phyloP scores from a whole-genome alignment of 2,113 vertebrate genomes.

The Carassius auratus region DNA sequence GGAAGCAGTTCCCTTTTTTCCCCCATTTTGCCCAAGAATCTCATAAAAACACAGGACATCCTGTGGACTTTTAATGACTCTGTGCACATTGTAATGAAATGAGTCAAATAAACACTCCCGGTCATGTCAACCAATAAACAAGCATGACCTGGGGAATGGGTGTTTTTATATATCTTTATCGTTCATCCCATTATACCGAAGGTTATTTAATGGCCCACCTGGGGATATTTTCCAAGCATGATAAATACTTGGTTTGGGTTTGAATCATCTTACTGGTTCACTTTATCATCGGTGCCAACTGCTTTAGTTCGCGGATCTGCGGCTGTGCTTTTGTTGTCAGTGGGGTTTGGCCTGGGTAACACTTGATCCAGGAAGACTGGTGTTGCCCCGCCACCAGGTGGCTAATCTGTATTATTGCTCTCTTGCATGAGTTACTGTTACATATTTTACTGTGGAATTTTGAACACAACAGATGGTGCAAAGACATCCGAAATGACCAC shows the following conservation, averaged over 20 bases:
- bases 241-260: conserved; percentile 3
- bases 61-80: conserved; percentile 73
- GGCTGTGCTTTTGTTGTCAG: conserved; percentile 18
- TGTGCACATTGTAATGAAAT: conserved; percentile 71
- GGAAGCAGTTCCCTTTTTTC: conserved; percentile 65
- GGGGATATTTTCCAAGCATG: conserved; percentile 26
- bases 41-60: conserved; percentile 75
- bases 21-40: conserved; percentile 66
- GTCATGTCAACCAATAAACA: conserved; percentile 64
- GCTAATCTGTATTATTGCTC: conserved; percentile 42
- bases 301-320: background rate
- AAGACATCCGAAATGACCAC: conserved; percentile 16
- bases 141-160: conserved; percentile 39
- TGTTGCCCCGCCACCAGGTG: conserved; percentile 60
- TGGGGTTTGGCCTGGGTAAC: background rate
- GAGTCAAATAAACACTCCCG: conserved; percentile 71
- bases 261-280: conserved; percentile 3
- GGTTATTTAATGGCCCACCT: conserved; percentile 29
- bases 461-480: conserved; percentile 7
- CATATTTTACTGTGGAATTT: conserved; percentile 7
- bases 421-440: background rate
- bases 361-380: conserved; percentile 29
- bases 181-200: conserved; percentile 9
- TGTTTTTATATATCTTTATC: conserved; percentile 39
- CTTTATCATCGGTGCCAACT: conserved; percentile 18